Evolutionary conservation across 2,113 vertebrate genomes (phyloP), one percentile per base, ranked within the genome.

Genomic region (Larimichthys crocea): DNA sequence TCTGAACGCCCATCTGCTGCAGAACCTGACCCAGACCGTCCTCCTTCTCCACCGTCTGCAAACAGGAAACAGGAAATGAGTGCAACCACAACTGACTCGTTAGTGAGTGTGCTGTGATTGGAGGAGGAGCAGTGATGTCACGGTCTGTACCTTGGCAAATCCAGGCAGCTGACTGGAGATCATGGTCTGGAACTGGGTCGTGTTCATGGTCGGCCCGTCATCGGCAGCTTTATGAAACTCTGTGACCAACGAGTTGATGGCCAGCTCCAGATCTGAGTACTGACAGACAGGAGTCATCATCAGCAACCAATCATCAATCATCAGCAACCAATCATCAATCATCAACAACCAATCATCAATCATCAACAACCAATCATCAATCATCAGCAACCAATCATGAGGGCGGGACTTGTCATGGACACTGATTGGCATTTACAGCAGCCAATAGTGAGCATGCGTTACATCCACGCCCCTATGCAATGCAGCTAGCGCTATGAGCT

Each of bases 261-360:
- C 92, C 84, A 91, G 55, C 85, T 93, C 92, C 87, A 93, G n/a
- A 3, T 91, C 90, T 15, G 92, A 92, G 80, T 76, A 85, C 90
- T 91, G 84, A 52, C 50, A 85, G 29, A 24, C 65, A 35, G 44
- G 9, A 6, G 12, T 24, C 35, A 22, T 11, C 14, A 12, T 11
- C 59, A 53, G 16, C 3, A 10, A 66, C 40, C 64, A 70, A 19
- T 16, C 1, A 35, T 35, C 31, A 31, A 31, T 0, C 31, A 44
- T 44, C 42, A 44, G 42, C 12, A 44, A 44, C 12, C 42, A 44
- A 44, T 2, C 42, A 44, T 44, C 42, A 46, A 46, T 14, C 10
- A 46, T 46, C 44, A 46, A 3, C 12, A 31, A 31, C 31, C 31
- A 31, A 31, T 0, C 31, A 31, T 31, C 31, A 31, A 31, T 5